Percentiles rank a stretch among this genome's conserved stretches.
These are phyloP conservation scores for Hyalella azteca DNA, from an alignment of 2,888 invertebrate species.

Conservation along the genomic window DNA sequence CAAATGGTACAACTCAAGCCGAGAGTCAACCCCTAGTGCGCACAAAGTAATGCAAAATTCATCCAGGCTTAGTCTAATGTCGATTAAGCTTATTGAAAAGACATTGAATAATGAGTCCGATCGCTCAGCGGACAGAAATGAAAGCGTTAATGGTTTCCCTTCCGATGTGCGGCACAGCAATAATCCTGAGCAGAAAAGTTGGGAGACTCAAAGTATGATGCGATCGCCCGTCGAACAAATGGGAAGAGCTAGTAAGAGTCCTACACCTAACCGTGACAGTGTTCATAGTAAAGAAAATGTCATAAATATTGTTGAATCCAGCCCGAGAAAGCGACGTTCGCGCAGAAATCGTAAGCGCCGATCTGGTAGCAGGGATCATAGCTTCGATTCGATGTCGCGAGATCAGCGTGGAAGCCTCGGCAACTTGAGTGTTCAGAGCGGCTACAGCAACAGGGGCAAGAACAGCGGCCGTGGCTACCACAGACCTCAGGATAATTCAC, in stretches of 20 bases:
- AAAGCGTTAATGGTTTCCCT: not conserved
- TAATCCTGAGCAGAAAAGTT: not conserved
- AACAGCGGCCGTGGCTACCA: constrained; percentile 44
- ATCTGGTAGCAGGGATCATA: constrained; percentile 54
- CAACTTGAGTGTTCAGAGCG: constrained; percentile 18
- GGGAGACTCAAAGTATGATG: constrained; percentile 27
- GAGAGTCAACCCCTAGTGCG: constrained; percentile 15
- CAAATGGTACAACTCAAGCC: constrained; percentile 40
- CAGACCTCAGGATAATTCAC: constrained; percentile 51
- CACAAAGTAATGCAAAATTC: not conserved
- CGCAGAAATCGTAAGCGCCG: constrained; percentile 45
- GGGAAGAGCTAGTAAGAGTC: constrained; percentile 43
- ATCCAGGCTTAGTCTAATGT: constrained; percentile 40
- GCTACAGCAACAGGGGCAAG: constrained; percentile 45
- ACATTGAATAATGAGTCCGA: constrained; percentile 52
- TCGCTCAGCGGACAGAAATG: constrained; percentile 2
- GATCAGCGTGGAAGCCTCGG: not conserved
- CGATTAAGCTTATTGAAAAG: constrained; percentile 51
- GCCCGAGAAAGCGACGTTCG: constrained; percentile 44
- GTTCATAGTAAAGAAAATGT: constrained; percentile 57
- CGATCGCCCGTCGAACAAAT: not conserved
- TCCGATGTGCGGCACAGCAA: not conserved
- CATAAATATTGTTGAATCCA: constrained; percentile 44
- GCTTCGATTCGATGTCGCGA: constrained; percentile 41
- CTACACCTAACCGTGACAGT: constrained; percentile 38